Evolutionary conservation across 1,140 invertebrate species (phyloP), one percentile per base, ranked within the genome.

Genomic region (Trichogramma pretiosum): DNA sequence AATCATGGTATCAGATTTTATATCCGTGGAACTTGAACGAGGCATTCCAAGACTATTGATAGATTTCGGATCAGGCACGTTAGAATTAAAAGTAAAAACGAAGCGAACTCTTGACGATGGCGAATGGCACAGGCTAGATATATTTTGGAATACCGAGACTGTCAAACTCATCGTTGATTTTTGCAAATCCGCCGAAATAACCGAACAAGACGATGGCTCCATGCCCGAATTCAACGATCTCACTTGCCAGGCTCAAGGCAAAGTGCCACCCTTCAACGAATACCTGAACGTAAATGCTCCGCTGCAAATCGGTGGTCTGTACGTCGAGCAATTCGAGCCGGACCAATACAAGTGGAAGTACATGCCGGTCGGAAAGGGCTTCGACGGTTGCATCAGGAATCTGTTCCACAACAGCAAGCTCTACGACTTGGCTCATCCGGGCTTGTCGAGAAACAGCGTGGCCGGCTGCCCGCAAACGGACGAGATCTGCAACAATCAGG

Each of bases 211-310:
- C 71, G 91, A 95, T 64, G 87, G 89, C 19, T 83, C 82, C 26
- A 79, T 84, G 8, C 84, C 89, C 1, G 80, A 87, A 57, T 91
- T 93, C 62, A 88, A 94, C 60, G 84, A 89, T 50, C 80, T 81
- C 4, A 82, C 80, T 10, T 98, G 94, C 68, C 89, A 96, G 71
- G 88, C 87, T 1, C 78, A 80, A 46, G 89, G 89, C 10, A 80
- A 77, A 1, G 90, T 97, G 52, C 90, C 90, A 11, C 90, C 92
- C 2, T 96, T 96, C 69, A 95, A 94, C 65, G 91, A 95, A 67
- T 97, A 93, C 61, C 74, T 98, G 3, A 98, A 98, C 73, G 91
- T 98, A 0, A 96, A 97, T 70, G 83, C 90, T 0, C 91, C 93
- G 0, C 73, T 98, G 19, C 93, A 98, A 74, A 77, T 98, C 36